Base-by-base conservation (phyloP, 2,888 invertebrate species). In the Zygogramma bicolorata region DNA sequence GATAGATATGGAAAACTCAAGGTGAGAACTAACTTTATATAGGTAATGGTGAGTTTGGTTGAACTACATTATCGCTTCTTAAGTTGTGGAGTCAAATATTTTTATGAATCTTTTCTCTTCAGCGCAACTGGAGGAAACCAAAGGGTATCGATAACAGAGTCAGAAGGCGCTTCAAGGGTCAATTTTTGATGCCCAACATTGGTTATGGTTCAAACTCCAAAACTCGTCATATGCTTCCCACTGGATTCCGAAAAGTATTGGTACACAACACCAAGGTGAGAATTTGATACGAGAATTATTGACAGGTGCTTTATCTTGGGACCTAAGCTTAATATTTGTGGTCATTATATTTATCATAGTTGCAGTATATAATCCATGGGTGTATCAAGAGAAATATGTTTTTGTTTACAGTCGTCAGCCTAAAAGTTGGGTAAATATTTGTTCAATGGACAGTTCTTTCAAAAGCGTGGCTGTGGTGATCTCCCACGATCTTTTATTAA, bases 101-200 rank as follows among this genome's bases (percentile, higher is more conserved):
- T 18, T n/a, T 18, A 15, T 29, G 18, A 38, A 40, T 25, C 18
- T 34, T 62, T 40, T 18, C 13, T 20, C 58, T 88, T 18, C 83
- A 96, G 96, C 92, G 95, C 81, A 97, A 96, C 92, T 99, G 99
- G 99, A 94, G 99, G 87, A 99, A 98, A 90, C 99, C 99, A 20
- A 98, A 98, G 90, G 99, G 99, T 97, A 99, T 99, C 89, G 99
- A 99, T 90, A 99, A 99, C 93, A 93, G 99, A 89, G 99, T 99
- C 61, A 94, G 99, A 82, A 94, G 99, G 87, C 93, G 98, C 82
- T 99, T 99, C 91, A 99, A 99, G 94, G 99, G 99, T 31, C 98
- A 98, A 87, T 97, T 94, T 86, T 90, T 96, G 90, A 99, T 99
- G 99, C 99, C 99, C 79, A 98, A 94, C 87, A 98, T 99, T 88